phyloP scores from a whole-genome alignment of 1,140 invertebrate genomes.

The Oedothorax gibbosus region DNA sequence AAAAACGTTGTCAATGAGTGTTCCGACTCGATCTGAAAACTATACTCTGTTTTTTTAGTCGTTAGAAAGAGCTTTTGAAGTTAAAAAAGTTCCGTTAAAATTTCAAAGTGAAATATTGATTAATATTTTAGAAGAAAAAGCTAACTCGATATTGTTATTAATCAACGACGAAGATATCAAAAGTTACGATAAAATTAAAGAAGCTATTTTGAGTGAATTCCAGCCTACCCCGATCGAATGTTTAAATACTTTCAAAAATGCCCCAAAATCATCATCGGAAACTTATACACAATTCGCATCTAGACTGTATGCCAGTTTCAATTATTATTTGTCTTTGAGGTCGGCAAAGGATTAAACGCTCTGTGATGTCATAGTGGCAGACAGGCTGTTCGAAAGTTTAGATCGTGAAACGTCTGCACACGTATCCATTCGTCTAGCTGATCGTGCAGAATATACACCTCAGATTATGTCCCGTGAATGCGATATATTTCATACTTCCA shows the following conservation, averaged over 20 bases:
- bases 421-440: too few species aligned
- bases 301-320: too few species aligned
- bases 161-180: neutral
- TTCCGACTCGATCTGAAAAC: neutral
- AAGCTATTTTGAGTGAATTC: slow-evolving; percentile 1
- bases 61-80: neutral
- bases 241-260: neutral
- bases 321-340: too few species aligned
- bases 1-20: neutral
- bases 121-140: slow-evolving; percentile 22
- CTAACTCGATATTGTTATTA: neutral
- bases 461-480: too few species aligned
- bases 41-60: neutral
- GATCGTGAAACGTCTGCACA: neutral
- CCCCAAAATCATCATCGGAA: too few species aligned
- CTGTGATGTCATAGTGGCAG: too few species aligned
- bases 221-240: neutral
- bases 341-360: too few species aligned
- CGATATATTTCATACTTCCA: too few species aligned
- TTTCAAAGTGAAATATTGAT: neutral
- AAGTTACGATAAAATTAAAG: slow-evolving; percentile 19
- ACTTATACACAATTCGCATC: too few species aligned
- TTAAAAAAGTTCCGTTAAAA: neutral
- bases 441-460: too few species aligned
- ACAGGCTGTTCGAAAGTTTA: too few species aligned